Percentiles rank a stretch among this genome's conserved stretches.
phyloP scores from a whole-genome alignment of 2,797 vertebrate species.

The Spinus olivaceus region DNA sequence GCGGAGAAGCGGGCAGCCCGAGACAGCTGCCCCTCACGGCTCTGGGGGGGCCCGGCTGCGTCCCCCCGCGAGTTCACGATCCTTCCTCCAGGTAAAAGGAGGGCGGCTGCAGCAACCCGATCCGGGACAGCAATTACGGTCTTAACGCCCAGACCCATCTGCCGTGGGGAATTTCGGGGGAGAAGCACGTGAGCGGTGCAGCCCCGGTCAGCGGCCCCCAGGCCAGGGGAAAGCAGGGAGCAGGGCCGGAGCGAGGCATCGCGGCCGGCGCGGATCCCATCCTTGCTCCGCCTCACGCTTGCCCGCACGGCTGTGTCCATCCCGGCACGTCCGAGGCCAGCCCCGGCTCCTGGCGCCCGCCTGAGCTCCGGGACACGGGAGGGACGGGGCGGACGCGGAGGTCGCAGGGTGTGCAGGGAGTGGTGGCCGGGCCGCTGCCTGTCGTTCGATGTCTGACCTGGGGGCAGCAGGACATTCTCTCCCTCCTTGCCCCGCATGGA shows the following conservation, averaged over 20 bases:
- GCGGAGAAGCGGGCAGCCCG: neutral
- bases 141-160: slow-evolving; percentile 53
- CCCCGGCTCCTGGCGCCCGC: neutral
- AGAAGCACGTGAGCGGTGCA: neutral
- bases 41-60: neutral
- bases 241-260: neutral
- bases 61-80: neutral
- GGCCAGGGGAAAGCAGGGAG: neutral
- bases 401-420: neutral
- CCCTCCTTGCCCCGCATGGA: neutral
- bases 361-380: neutral
- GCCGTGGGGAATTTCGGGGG: neutral
- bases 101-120: slow-evolving; percentile 20
- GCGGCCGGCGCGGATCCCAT: neutral
- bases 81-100: slow-evolving; percentile 39
- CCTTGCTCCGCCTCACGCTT: neutral
- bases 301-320: neutral
- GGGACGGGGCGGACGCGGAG: neutral
- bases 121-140: slow-evolving; percentile 51
- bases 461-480: neutral
- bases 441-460: neutral
- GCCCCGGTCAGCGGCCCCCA: neutral
- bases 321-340: neutral
- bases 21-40: neutral
- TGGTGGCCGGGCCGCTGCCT: neutral